Conservation (phyloP, 2,888 invertebrate species). For the Clanis bilineata region DNA sequence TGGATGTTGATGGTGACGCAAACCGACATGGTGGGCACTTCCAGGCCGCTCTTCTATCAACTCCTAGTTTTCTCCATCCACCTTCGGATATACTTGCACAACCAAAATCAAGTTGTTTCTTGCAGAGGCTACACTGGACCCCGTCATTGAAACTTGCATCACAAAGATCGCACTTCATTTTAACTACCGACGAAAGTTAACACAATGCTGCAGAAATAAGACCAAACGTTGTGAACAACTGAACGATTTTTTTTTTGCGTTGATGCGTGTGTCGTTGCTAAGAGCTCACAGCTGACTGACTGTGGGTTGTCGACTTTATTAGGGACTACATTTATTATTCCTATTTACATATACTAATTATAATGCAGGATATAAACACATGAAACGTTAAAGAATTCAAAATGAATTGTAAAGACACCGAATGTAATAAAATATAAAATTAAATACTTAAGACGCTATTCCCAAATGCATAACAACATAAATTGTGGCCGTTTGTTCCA, state of each 20-base stretch:
- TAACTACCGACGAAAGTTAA: no score
- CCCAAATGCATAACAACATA: constrained; percentile 11
- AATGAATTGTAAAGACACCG: constrained; percentile 9
- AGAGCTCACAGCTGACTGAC: neutral
- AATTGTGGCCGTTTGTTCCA: neutral
- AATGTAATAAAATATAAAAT: constrained; percentile 1
- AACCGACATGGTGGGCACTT: neutral
- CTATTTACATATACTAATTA: neutral
- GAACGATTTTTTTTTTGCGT: no score
- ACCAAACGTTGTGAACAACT: no score
- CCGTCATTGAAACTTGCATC: neutral
- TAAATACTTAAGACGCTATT: constrained; percentile 11
- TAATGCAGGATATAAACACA: neutral
- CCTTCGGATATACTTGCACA: neutral
- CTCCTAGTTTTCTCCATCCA: neutral
- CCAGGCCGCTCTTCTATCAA: neutral
- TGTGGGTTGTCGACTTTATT: neutral
- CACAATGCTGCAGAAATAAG: no score
- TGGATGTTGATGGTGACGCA: neutral
- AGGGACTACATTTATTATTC: neutral
- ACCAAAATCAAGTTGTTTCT: neutral
- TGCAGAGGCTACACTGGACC: no score
- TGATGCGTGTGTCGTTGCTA: no score
- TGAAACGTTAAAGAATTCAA: constrained; percentile 2
- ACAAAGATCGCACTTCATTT: neutral